Conservation (phyloP, 2,797 vertebrate genomes). For the Ctenochaetus hawaiiensis region DNA sequence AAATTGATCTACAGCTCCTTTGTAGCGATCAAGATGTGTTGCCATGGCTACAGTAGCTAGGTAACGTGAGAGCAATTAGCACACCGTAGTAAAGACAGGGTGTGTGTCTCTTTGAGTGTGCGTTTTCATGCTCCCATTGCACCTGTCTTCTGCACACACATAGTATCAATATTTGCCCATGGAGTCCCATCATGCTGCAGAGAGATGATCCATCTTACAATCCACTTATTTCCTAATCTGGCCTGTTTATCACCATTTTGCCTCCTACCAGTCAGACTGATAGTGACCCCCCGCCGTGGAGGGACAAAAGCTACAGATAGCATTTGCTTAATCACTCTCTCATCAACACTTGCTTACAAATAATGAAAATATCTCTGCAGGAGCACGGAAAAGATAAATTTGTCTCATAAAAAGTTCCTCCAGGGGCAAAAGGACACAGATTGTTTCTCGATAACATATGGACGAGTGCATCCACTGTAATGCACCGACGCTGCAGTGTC, state of each 20-base stretch:
- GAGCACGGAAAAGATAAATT: constrained; percentile 20
- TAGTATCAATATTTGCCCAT: constrained; percentile 44
- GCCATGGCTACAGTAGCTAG: constrained; percentile 68
- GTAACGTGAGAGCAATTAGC: constrained; percentile 64
- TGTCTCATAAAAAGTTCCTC: constrained; percentile 11
- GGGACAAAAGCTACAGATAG: constrained; percentile 34
- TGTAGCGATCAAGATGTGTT: constrained; percentile 55
- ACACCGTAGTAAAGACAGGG: not conserved
- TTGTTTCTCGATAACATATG: not conserved
- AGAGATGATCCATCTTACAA: constrained; percentile 51
- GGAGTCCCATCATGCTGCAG: constrained; percentile 47
- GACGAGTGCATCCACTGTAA: not conserved
- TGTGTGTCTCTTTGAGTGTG: constrained; percentile 9
- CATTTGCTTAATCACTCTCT: constrained; percentile 39
- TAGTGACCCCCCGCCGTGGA: constrained; percentile 10
- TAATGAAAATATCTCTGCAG: constrained; percentile 20
- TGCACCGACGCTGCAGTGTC: not conserved
- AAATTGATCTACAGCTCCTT: constrained; percentile 38
- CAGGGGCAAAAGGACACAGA: constrained; percentile 3
- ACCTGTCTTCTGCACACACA: constrained; percentile 19
- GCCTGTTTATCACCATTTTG: constrained; percentile 54
- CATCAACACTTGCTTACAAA: constrained; percentile 34
- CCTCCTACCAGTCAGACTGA: constrained; percentile 29
- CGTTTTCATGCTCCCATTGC: constrained; percentile 1
- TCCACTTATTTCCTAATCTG: constrained; percentile 51